Evolutionary conservation across 1,140 invertebrate genomes (phyloP), one percentile per base, ranked within the genome.

Genomic region (Lanistes nyassanus): DNA sequence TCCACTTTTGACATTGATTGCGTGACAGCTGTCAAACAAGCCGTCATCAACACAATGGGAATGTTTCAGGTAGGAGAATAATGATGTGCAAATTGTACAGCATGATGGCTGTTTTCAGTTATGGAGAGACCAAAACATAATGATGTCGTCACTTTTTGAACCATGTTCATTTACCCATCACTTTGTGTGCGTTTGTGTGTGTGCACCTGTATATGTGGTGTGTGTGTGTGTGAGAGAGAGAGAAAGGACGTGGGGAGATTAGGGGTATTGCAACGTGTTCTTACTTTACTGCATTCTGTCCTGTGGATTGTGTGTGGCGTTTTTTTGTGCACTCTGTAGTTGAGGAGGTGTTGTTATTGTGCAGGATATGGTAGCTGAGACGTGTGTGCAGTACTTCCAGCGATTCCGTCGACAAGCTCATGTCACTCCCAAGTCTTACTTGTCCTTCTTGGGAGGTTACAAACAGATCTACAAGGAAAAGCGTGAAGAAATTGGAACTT

Each of bases 351-450:
- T 72, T 75, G 67, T 72, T 34, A 94, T 93, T 6, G 95, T 96
- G 81, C 95, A 99, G 91, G 96, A 98, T 87, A 92, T 95, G 29
- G 97, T 99, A 16, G 93, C 97, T 29, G 92, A 92, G 86, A 94
- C 94, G 47, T 98, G 96, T 31, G 88, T 91, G 3, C 96, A 98
- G 87, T 98, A 98, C 89, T 99, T 98, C 85, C 96, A 98, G 91
- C 92, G 96, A 80, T 98, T 95, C 86, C 92, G 97, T 42, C 91
- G 97, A 81, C 95, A 97, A 21, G 97, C 96, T 53, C 97, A 98
- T 88, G 97, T 99, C 4, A 99, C 97, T 29, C 97, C 97, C 16
- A 99, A 98, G 90, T 98, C 97, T 0, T 99, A 98, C 88, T 88
- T 99, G 19, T 98, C 97, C 84, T 99, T 99, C 88, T 95, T 99